These are phyloP conservation scores for Apodemus sylvaticus DNA, from an alignment of 2,113 vertebrate genomes.

Conservation along the genomic window DNA sequence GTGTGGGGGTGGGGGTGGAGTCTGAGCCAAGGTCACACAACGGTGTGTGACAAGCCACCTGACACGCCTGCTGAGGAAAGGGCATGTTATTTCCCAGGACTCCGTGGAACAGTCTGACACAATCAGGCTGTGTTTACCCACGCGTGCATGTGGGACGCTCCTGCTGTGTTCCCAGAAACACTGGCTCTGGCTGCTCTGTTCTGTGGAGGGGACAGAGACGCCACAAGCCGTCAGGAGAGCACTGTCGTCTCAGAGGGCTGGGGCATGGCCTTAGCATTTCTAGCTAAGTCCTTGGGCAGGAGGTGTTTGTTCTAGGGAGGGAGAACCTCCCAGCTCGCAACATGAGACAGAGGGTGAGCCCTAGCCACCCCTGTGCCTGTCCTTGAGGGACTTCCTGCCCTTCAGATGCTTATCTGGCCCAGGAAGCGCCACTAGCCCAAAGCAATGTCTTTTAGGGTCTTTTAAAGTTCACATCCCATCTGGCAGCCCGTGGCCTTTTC, in stretches of 20 bases:
- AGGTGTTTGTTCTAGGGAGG: neutral
- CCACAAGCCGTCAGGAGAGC: neutral
- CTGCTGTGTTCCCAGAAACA: neutral
- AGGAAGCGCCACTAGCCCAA: neutral
- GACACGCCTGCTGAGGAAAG: rapidly evolving
- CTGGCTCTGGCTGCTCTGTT: neutral
- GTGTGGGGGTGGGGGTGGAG: too few species aligned
- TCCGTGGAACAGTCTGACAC: neutral
- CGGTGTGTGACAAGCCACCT: rapidly evolving
- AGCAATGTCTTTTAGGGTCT: neutral
- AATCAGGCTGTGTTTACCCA: neutral
- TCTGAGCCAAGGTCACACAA: neutral
- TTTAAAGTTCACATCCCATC: neutral
- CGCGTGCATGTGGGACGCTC: neutral
- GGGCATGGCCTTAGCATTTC: rapidly evolving
- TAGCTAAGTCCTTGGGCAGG: neutral
- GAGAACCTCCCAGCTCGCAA: neutral
- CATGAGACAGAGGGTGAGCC: too few species aligned
- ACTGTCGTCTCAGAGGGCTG: neutral
- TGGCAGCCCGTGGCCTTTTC: neutral
- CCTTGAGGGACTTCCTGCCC: neutral
- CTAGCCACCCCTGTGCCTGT: neutral
- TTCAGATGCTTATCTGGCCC: neutral
- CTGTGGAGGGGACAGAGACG: neutral
- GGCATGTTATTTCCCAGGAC: neutral